phyloP scores from a whole-genome alignment of 2,888 invertebrate genomes.

The Anorthoa munda region DNA sequence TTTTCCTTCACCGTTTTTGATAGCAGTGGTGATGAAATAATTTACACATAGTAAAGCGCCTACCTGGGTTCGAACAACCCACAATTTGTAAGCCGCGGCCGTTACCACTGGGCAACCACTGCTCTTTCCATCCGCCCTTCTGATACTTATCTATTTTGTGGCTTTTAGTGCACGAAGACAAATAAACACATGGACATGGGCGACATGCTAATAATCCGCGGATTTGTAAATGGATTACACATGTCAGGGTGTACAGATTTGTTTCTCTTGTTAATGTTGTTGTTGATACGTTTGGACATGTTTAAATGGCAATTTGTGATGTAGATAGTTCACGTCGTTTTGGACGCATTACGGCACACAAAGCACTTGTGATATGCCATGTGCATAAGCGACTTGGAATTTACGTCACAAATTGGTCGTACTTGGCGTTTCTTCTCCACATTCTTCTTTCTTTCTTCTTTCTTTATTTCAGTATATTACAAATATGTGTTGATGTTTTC shows the following conservation, averaged over 20 bases:
- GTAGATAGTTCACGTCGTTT: constrained; percentile 15
- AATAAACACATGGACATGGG: constrained; percentile 54
- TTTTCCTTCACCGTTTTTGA: too few relatives aligned
- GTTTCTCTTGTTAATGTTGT: constrained; percentile 40
- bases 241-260: constrained; percentile 38
- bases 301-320: constrained; percentile 32
- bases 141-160: constrained; percentile 4
- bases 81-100: too few relatives aligned
- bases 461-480: too few relatives aligned
- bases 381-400: background rate
- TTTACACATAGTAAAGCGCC: too few relatives aligned
- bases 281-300: constrained; percentile 31
- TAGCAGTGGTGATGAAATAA: too few relatives aligned
- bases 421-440: too few relatives aligned
- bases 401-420: background rate
- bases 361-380: background rate
- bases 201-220: constrained; percentile 50
- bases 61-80: too few relatives aligned
- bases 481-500: too few relatives aligned
- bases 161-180: constrained; percentile 35
- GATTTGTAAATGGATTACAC: constrained; percentile 60
- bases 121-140: constrained; percentile 16
- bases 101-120: too few relatives aligned
- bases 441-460: too few relatives aligned
- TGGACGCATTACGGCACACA: background rate